Percentiles rank a stretch among this genome's conserved stretches.
These are phyloP conservation scores for Littorina saxatilis DNA, from an alignment of 1,140 invertebrate genomes.

Conservation along the genomic window DNA sequence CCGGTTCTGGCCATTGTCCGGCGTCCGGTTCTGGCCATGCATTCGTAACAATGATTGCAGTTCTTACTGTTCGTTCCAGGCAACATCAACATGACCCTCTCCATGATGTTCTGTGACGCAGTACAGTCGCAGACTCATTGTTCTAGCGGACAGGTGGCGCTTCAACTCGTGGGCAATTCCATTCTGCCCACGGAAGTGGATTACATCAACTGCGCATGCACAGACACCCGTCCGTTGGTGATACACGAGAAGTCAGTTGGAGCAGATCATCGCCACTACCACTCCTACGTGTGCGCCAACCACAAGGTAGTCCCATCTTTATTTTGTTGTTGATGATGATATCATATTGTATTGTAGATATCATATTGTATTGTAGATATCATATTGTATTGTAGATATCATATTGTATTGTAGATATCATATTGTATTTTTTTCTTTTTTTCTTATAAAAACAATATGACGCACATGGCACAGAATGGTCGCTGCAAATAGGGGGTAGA, in stretches of 20 bases:
- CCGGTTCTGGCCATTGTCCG: too few species aligned
- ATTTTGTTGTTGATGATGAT: too few species aligned
- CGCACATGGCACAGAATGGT: neutral
- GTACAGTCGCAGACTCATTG: neutral
- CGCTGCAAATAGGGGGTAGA: neutral
- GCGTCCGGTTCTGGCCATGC: too few species aligned
- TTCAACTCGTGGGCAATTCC: neutral
- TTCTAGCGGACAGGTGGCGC: neutral
- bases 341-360: too few species aligned
- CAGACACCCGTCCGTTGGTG: neutral
- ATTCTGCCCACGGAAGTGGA: constrained; percentile 4
- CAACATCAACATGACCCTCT: constrained; percentile 17
- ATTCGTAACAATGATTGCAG: too few species aligned
- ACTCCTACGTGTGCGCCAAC: constrained; percentile 9
- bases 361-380: too few species aligned
- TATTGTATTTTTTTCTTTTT: too few species aligned
- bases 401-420: too few species aligned
- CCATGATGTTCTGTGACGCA: constrained; percentile 7
- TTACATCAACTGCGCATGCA: constrained; percentile 4
- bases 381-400: too few species aligned
- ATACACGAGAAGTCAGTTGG: neutral
- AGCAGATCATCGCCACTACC: constrained; percentile 3
- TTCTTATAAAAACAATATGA: too few species aligned
- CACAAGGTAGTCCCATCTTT: too few species aligned
- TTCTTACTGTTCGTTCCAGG: too few species aligned